Evolutionary conservation across 2,888 invertebrate species (phyloP).

Genomic region (Heteromurus nitidus): DNA sequence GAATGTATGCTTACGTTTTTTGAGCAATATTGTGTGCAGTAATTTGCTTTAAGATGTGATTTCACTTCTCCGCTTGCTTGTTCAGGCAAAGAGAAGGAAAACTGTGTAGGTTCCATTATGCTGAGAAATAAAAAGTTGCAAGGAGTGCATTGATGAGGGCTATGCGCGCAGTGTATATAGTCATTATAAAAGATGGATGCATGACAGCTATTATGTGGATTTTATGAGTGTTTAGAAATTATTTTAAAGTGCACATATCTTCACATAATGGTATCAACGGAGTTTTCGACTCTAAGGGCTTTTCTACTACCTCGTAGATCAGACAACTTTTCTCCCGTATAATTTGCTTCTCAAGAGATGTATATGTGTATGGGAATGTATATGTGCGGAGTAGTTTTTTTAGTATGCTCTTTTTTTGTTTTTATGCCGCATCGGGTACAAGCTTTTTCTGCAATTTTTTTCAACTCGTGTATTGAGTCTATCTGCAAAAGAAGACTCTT

Average conservation of each 20-base stretch:
- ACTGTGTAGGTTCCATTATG: no score
- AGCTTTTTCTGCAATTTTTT: not conserved
- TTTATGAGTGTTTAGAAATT: constrained; percentile 38
- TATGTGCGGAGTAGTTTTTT: not conserved
- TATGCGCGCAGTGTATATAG: constrained; percentile 4
- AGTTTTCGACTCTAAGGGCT: no score
- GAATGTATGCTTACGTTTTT: no score
- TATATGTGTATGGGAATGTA: constrained; percentile 2
- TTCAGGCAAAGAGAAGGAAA: no score
- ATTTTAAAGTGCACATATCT: constrained; percentile 43
- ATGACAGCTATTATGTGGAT: constrained; percentile 30
- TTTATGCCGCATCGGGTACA: constrained; percentile 7
- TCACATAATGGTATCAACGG: not conserved
- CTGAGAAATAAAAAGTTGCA: not conserved
- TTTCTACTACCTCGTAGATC: not conserved
- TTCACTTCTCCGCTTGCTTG: no score
- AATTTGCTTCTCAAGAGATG: no score
- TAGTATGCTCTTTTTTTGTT: no score
- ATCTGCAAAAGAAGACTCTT: not conserved
- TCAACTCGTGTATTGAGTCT: not conserved
- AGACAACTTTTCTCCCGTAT: no score
- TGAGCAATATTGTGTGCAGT: no score
- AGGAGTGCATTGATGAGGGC: not conserved
- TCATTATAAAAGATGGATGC: constrained; percentile 25
- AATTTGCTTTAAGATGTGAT: no score